Evolutionary conservation across 2,797 vertebrate species (phyloP).

Genomic region (Corythornis leucogaster): DNA sequence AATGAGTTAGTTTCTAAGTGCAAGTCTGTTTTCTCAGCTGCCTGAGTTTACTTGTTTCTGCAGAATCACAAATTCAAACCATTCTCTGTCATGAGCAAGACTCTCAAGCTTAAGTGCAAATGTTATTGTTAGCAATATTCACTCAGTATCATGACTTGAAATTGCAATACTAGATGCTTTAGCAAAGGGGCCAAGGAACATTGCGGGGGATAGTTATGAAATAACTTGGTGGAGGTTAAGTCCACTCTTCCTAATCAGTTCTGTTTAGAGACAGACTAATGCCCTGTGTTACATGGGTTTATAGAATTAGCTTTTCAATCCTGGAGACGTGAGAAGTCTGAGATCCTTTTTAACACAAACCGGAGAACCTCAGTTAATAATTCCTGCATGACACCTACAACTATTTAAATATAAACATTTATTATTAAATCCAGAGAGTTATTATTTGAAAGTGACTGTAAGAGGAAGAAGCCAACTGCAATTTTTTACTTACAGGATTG

Average conservation of each 20-base stretch:
- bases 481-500: neutral
- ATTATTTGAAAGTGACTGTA: neutral
- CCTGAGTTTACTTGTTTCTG: neutral
- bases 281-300: neutral
- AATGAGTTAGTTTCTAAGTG: neutral
- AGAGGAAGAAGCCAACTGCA: neutral
- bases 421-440: neutral
- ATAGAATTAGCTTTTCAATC: neutral
- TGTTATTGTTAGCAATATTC: neutral
- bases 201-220: neutral
- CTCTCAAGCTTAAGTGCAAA: neutral
- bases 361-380: neutral
- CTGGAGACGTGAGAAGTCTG: neutral
- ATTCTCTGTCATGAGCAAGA: neutral
- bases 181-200: neutral
- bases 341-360: neutral
- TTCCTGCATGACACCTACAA: neutral
- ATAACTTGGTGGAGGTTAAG: neutral
- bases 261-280: neutral
- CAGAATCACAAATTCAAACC: neutral
- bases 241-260: neutral
- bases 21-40: neutral
- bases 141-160: neutral
- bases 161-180: neutral
- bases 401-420: neutral